Evolutionary conservation across 2,888 invertebrate species (phyloP).

Genomic region (Neuroscelio doddi): DNA sequence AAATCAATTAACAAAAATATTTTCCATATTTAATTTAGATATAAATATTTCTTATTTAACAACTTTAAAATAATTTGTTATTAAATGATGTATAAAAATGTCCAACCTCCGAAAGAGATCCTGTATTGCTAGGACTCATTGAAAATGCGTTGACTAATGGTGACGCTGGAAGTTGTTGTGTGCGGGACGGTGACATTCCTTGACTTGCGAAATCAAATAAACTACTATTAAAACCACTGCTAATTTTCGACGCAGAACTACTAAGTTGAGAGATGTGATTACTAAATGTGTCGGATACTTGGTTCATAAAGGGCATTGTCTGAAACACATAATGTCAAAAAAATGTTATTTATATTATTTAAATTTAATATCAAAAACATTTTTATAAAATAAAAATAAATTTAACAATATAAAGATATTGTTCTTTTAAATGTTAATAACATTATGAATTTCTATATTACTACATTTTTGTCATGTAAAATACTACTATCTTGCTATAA

Average conservation of each 20-base stretch:
- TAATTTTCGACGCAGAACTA: conserved; percentile 78
- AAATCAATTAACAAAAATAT: no score
- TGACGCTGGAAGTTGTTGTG: conserved; percentile 73
- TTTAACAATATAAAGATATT: no score
- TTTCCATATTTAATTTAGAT: no score
- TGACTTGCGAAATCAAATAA: conserved; percentile 78
- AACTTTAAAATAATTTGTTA: neutral
- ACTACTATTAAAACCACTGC: conserved; percentile 77
- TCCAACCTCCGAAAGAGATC: conserved; percentile 67
- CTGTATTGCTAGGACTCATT: conserved; percentile 71
- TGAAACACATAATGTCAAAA: no score
- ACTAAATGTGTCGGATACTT: conserved; percentile 69
- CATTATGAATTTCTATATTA: no score
- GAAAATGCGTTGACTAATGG: conserved; percentile 72
- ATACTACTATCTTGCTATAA: no score
- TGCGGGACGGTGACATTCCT: conserved; percentile 77
- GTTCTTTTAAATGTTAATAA: no score
- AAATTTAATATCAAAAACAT: conserved; percentile 1
- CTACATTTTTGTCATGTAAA: no score
- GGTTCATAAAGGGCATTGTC: conserved; percentile 71
- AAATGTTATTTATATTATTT: no score
- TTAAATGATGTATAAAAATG: neutral
- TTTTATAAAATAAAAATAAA: neutral
- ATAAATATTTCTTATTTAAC: no score
- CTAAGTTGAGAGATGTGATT: conserved; percentile 77